Percentiles rank a stretch among this genome's conserved stretches.
Conservation (phyloP, 2,888 invertebrate genomes). For the Hipparchia semele region DNA sequence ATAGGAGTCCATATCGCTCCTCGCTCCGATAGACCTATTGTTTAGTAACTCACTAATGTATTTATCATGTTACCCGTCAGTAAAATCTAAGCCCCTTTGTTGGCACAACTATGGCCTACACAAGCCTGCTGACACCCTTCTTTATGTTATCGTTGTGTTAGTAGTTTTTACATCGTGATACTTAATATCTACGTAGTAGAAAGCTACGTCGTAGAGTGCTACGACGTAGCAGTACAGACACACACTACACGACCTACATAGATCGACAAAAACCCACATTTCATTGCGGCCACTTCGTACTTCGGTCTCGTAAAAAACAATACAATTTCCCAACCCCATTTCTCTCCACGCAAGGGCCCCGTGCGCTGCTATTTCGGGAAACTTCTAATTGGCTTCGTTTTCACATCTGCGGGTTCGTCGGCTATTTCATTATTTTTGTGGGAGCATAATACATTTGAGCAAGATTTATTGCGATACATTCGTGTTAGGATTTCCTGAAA, state of each 20-base stretch:
- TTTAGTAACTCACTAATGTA: no score
- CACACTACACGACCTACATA: conserved; percentile 14
- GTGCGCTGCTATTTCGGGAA: conserved; percentile 31
- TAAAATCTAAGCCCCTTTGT: neutral
- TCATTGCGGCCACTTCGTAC: conserved; percentile 20
- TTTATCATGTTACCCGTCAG: no score
- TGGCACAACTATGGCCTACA: neutral
- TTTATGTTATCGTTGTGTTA: no score
- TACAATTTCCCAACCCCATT: conserved; percentile 33
- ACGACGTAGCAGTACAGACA: no score
- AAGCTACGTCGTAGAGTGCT: no score
- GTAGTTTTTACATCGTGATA: no score
- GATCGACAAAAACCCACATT: conserved; percentile 10
- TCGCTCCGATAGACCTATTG: no score
- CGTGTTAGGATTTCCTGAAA: neutral
- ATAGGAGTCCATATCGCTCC: no score
- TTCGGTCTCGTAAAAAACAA: conserved; percentile 28
- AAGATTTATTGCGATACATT: neutral
- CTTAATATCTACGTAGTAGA: no score
- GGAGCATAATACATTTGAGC: neutral
- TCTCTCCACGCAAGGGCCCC: conserved; percentile 24
- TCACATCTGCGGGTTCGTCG: conserved; percentile 29
- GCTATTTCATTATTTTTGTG: conserved; percentile 15
- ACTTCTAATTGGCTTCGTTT: conserved; percentile 40
- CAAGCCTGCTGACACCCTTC: neutral